phyloP scores from a whole-genome alignment of 2,888 invertebrate species.

The Pseudococcus viburni region DNA sequence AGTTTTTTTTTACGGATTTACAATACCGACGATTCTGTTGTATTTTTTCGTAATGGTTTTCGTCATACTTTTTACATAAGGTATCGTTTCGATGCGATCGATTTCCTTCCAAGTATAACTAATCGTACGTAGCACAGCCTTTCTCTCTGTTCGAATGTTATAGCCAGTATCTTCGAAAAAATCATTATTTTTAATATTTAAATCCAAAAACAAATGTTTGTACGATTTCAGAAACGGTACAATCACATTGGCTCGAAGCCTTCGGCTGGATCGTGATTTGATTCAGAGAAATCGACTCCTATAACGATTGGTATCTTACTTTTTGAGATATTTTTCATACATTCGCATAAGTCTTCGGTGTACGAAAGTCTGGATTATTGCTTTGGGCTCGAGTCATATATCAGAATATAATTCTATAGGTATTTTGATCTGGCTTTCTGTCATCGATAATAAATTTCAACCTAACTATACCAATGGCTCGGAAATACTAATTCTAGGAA shows the following conservation, averaged over 20 bases:
- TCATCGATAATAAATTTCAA: constrained; percentile 10
- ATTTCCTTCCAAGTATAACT: neutral
- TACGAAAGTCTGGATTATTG: too few relatives aligned
- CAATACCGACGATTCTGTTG: neutral
- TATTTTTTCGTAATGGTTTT: neutral
- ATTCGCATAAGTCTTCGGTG: too few relatives aligned
- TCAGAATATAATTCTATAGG: neutral
- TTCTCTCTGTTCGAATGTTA: too few relatives aligned
- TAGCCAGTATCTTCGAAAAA: too few relatives aligned
- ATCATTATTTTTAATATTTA: neutral
- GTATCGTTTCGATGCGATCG: neutral
- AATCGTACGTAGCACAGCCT: neutral
- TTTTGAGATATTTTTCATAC: too few relatives aligned
- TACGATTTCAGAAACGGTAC: neutral
- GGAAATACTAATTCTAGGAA: neutral
- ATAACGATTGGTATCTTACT: too few relatives aligned
- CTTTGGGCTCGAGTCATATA: too few relatives aligned
- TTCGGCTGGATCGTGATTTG: too few relatives aligned
- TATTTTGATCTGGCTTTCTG: neutral
- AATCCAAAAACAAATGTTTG: neutral
- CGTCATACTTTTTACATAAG: neutral
- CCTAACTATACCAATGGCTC: neutral
- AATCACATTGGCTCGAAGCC: too few relatives aligned
- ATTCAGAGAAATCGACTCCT: too few relatives aligned
- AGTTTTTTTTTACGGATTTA: neutral